Percentiles rank a stretch among this genome's conserved stretches.
Conservation (phyloP, 1,140 invertebrate species). For the Drosophila sp. region DNA sequence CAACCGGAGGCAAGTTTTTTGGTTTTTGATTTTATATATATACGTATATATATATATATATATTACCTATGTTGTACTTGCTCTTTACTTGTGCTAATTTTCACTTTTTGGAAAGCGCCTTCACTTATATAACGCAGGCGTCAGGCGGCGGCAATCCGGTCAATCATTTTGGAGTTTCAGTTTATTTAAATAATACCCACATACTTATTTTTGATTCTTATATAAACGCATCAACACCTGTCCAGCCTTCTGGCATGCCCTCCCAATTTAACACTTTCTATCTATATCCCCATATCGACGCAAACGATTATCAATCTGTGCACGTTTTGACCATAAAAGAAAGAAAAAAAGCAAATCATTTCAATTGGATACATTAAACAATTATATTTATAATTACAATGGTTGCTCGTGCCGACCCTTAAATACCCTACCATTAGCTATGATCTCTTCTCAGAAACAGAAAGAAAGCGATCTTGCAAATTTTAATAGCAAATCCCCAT, state of each 20-base stretch:
- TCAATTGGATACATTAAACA: constrained; percentile 39
- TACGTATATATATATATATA: constrained; percentile 13
- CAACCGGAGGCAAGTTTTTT: constrained; percentile 59
- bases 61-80: constrained; percentile 19
- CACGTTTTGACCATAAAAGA: constrained; percentile 71
- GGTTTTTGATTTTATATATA: constrained; percentile 37
- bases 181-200: background rate
- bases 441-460: too few relatives aligned
- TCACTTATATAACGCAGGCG: constrained; percentile 38
- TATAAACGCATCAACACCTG: constrained; percentile 22
- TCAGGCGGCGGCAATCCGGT: background rate
- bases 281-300: constrained; percentile 53
- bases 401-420: background rate
- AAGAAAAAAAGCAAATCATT: constrained; percentile 40
- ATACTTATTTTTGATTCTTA: constrained; percentile 23
- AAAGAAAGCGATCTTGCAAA: too few relatives aligned
- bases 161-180: background rate
- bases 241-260: constrained; percentile 6
- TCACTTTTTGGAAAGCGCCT: constrained; percentile 61
- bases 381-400: constrained; percentile 29
- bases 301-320: constrained; percentile 78
- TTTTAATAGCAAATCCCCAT: too few relatives aligned
- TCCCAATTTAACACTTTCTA: constrained; percentile 58
- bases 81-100: constrained; percentile 58
- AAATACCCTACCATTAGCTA: background rate